Conservation (phyloP, 2,888 invertebrate genomes). For the Cepaea hortensis region DNA sequence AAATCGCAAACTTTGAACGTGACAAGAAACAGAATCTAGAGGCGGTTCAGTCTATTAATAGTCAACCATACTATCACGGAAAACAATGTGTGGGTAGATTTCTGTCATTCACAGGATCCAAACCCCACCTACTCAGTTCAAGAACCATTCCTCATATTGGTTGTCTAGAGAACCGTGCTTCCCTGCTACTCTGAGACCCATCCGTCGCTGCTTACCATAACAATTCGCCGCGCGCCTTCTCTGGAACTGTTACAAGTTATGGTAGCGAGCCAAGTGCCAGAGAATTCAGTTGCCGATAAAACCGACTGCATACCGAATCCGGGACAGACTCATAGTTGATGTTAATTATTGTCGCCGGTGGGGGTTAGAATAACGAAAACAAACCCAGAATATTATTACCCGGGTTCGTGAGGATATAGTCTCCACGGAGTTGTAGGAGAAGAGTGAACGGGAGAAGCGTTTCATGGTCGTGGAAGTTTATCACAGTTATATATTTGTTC, state of each 20-base stretch:
- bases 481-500: neutral
- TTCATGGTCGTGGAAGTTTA: neutral
- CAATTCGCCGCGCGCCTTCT: neutral
- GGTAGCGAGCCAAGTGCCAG: neutral
- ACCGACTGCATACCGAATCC: neutral
- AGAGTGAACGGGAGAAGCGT: neutral
- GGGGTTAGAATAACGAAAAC: conserved; percentile 24
- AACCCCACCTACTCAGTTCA: neutral
- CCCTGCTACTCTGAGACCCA: neutral
- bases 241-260: neutral
- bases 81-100: conserved; percentile 5
- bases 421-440: neutral
- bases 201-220: neutral
- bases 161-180: neutral
- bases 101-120: neutral
- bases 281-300: neutral
- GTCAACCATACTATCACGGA: neutral
- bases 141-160: conserved; percentile 11
- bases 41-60: too few relatives aligned
- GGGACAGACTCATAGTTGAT: conserved; percentile 5
- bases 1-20: too few relatives aligned
- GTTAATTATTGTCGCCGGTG: conserved; percentile 33
- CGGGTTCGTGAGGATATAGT: neutral
- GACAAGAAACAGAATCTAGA: too few relatives aligned
- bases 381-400: conserved; percentile 16